Base-by-base conservation (phyloP, 2,113 vertebrate species). In the Chionodraco myersi region DNA sequence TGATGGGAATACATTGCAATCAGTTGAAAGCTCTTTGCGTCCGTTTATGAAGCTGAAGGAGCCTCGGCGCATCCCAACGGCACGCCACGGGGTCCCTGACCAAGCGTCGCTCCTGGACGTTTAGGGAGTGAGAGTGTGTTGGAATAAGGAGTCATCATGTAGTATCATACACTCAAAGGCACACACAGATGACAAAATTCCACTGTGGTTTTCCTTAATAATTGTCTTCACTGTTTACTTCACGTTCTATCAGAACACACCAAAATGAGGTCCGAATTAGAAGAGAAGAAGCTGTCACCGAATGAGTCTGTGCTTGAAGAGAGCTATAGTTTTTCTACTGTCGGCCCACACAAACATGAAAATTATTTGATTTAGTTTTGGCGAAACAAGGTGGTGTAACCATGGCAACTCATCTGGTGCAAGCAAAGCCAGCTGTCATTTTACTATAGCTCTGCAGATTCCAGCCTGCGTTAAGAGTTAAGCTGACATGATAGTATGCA, bases 341-440 rank as follows among this genome's bases (percentile, higher is more conserved):
- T 79, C 6, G 8, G 41, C 67, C 59, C 54, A 79, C 45, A 8
- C 60, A 53, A 78, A 52, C 15, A 44, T 77, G 53, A 54, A 11
- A 70, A 59, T 69, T 44, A 67, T 75, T 72, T 70, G 52, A 77
- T 72, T 82, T 68, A 11, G 54, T 57, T 77, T 74, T 66, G 69
- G 41, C 65, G 60, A 78, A 68, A 53, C 12, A 68, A 64, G 52
- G 62, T 81, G 68, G 48, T 12, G 65, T 86, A 75, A 59, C 83
- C 83, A 77, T 77, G 65, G 78, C 61, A 84, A 84, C 83, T 5
- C 34, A 34, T 79, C n/a, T 1, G 61, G 79, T 57, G 69, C 36
- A 80, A 23, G 48, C 41, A 41, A 51, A 16, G 36, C 52, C 23
- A 30, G 2, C 23, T 2, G 26, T 80, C 73, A 70, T 86, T 85